Percentiles rank a stretch among this genome's conserved stretches.
Conservation (phyloP, 2,113 vertebrate species). For the Damaliscus lunatus region DNA sequence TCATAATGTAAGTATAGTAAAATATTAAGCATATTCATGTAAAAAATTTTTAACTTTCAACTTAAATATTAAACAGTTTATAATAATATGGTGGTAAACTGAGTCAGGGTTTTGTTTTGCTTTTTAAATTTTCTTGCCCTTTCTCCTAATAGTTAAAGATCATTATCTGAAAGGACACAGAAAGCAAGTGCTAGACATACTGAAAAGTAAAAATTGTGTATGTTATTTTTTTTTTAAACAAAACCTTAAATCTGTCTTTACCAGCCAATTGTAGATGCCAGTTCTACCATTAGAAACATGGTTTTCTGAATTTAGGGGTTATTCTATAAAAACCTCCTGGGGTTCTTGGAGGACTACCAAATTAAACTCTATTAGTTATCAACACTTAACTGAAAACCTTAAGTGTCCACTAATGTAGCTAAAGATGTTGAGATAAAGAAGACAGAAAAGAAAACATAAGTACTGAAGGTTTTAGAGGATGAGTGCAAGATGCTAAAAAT, state of each 20-base stretch:
- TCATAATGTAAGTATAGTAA: conserved; percentile 12
- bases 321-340: conserved; percentile 4
- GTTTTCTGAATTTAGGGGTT: conserved; percentile 18
- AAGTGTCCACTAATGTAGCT: not conserved
- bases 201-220: not conserved
- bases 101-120: not conserved
- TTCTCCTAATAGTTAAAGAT: conserved; percentile 15
- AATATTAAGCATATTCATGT: not conserved
- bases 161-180: conserved; percentile 44
- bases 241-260: not conserved
- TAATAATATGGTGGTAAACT: not conserved
- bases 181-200: not conserved
- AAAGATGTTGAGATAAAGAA: not conserved
- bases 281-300: not conserved
- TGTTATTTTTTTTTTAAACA: not conserved
- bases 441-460: not conserved
- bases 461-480: not conserved
- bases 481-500: not conserved
- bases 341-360: conserved; percentile 11
- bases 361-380: conserved; percentile 33
- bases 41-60: conserved; percentile 42
- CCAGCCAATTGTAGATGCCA: not conserved
- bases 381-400: conserved; percentile 33
- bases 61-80: not conserved
- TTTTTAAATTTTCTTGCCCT: not conserved